Base-by-base conservation (phyloP, 1,140 invertebrate species). In the Philopotamus ludificatus region DNA sequence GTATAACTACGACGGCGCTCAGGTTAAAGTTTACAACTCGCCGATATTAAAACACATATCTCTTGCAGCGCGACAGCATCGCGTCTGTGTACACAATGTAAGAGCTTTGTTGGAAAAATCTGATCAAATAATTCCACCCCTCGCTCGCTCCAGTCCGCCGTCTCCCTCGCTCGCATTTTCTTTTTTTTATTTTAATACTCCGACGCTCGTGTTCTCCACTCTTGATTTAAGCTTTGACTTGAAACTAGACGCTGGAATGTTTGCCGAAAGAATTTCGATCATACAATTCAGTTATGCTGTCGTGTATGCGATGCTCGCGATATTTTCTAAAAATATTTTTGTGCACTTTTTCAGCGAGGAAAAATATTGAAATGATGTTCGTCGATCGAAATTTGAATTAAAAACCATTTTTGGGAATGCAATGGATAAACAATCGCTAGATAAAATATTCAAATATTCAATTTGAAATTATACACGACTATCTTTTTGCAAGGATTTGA, bases 1-100 rank as follows among this genome's bases (percentile, higher is more conserved):
- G 12, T 34, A 34, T 34, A 34, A 34, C n/a, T n/a, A n/a, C n/a
- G n/a, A n/a, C n/a, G n/a, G n/a, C n/a, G n/a, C 4, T 4, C 28
- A 34, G 28, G 44, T 23, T 22, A 41, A 63, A 57, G 58, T 63
- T 67, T 67, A 50, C 60, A 47, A 57, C 59, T 41, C 12, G 10
- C 44, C 53, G 65, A 67, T 63, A 67, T 67, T 67, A 67, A 66
- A 67, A 67, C 59, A 57, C 65, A 67, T 67, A 63, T 67, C 59
- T 67, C 44, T 58, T 39, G 34, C 20, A 34, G 20, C 50, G 15
- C 41, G 62, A 44, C 62, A 44, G 39, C 4, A 22, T 16, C 12
- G 47, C 34, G 4, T 39, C 34, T 26, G 62, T 64, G 62, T 55
- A 44, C 51, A 44, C 62, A 55, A 45, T 45, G 26, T 25, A 15